Base-by-base conservation (phyloP, 2,888 invertebrate genomes). In the Pantelozetes paolii region DNA sequence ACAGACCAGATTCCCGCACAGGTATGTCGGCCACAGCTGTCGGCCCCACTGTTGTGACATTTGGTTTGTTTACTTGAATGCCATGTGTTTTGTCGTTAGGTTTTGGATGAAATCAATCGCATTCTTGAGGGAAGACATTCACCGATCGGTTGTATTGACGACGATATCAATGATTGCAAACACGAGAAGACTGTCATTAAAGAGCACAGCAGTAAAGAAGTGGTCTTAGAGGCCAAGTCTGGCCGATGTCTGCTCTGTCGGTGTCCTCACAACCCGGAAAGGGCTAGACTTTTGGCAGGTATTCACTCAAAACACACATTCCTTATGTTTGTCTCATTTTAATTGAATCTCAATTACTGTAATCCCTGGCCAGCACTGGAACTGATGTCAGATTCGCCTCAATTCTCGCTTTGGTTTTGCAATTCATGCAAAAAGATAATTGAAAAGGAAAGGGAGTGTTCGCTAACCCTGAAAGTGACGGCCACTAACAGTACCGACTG, bases 401-500 rank as follows among this genome's bases (percentile, higher is more conserved):
- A 67, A 42, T n/a, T 67, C 6, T 67, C 67, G 42, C 67, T 67
- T 15, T 67, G 67, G 67, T 67, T 67, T 36, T 67, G 67, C 23
- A 67, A 67, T 40, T 67, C 67, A 32, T 67, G 67, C 40, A 67
- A 67, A 32, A 67, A 67, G 42, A 67, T 67, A n/a, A 40, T 67
- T 11, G 67, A 67, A 67, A 67, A 67, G 15, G 67, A 67, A 40
- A 36, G 67, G 40, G 67, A 67, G 18, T 67, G 67, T 67, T 67
- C 67, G 40, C 20, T 67, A 13, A 67, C 67, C 20, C 36, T 67
- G 42, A 67, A 67, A 40, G 67, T 67, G 40, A 67, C 67, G 67
- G 67, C 67, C 67, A 67, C 67, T 20, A 67, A 67, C 67, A 67
- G 15, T 23, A 67, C 67, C 23, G 67, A 67, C 67, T 67, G 67